phyloP scores from a whole-genome alignment of 2,888 invertebrate species.

The Phanerotoma sp. region DNA sequence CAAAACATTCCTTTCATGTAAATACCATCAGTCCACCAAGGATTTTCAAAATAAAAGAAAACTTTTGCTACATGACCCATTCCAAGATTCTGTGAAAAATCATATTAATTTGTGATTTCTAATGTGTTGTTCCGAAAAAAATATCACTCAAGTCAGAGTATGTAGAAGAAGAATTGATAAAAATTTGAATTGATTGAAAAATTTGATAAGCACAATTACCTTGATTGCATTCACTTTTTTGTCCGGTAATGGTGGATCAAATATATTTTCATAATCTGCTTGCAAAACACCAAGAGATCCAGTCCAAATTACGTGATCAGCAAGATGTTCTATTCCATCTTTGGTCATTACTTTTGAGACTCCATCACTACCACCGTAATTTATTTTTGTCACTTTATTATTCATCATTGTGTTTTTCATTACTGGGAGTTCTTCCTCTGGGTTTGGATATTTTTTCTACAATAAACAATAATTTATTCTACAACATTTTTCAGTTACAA shows the following conservation, averaged over 20 bases:
- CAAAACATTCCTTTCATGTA: slow-evolving; percentile 61
- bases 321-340: slow-evolving; percentile 61
- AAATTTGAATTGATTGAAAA: too few species aligned
- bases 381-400: slow-evolving; percentile 41
- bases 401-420: slow-evolving; percentile 41
- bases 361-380: slow-evolving; percentile 33
- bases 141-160: too few species aligned
- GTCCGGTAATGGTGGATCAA: slow-evolving; percentile 62
- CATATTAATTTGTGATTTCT: too few species aligned
- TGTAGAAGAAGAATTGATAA: too few species aligned
- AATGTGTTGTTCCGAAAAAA: too few species aligned
- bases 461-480: too few species aligned
- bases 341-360: slow-evolving; percentile 37
- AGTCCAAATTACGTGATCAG: slow-evolving; percentile 69
- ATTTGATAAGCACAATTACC: too few species aligned
- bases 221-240: slow-evolving; percentile 62
- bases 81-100: too few species aligned
- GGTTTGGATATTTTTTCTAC: too few species aligned
- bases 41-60: slow-evolving; percentile 63
- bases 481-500: too few species aligned
- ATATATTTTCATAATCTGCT: slow-evolving; percentile 59
- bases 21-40: slow-evolving; percentile 63
- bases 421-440: too few species aligned
- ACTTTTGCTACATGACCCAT: slow-evolving; percentile 72
- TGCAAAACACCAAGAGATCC: slow-evolving; percentile 72